Percentiles rank a stretch among this genome's conserved stretches.
phyloP scores from a whole-genome alignment of 2,113 vertebrate species.

The Heliornis fulica region DNA sequence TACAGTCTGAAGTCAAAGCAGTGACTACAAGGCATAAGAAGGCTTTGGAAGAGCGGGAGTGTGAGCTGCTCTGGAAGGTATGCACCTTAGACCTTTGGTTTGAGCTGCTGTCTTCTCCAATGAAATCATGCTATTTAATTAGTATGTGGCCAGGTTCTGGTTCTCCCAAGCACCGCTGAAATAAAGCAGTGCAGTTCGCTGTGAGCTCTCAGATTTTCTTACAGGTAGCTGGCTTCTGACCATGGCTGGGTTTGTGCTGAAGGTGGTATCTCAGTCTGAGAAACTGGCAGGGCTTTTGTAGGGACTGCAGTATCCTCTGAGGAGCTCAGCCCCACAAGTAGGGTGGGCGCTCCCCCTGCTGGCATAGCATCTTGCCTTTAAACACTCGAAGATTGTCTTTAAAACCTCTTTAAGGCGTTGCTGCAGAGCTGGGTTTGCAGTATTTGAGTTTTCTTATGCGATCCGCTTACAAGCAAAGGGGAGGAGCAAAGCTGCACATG shows the following conservation, averaged over 20 bases:
- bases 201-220: not conserved
- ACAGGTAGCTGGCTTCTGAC: not conserved
- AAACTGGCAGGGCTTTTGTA: not conserved
- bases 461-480: not conserved
- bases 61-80: constrained; percentile 98
- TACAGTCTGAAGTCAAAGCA: constrained; percentile 95
- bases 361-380: not conserved
- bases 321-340: fast-evolving
- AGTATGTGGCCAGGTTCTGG: not conserved
- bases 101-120: not conserved
- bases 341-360: not conserved
- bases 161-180: not conserved
- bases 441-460: fast-evolving
- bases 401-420: not conserved
- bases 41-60: constrained; percentile 94
- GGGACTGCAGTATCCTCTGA: fast-evolving
- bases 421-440: not conserved
- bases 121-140: not conserved
- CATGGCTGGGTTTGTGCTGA: not conserved
- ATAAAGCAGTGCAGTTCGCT: not conserved
- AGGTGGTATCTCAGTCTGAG: not conserved
- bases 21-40: constrained; percentile 93
- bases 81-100: not conserved
- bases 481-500: not conserved
- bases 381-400: too few relatives aligned